A percentile compares a stretch with the other conserved stretches of the same genome.
Conservation (phyloP, 2,113 vertebrate genomes). For the Phaetusa simplex region DNA sequence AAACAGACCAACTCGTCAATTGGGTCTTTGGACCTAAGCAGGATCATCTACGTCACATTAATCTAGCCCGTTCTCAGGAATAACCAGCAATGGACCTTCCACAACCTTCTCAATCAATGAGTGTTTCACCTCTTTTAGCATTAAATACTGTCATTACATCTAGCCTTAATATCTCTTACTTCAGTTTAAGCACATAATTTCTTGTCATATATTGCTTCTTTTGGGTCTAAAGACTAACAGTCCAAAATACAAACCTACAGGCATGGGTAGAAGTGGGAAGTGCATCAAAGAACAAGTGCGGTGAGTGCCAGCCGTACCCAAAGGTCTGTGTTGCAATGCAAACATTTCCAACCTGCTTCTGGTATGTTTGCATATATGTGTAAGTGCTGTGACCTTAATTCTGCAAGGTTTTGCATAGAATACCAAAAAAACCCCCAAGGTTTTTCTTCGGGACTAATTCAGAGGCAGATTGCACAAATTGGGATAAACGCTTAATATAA, state of each 20-base stretch:
- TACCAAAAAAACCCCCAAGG: fast-evolving
- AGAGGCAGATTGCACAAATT: not conserved
- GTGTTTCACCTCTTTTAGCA: not conserved
- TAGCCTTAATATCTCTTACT: not conserved
- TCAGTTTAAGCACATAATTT: not conserved
- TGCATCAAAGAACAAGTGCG: fast-evolving
- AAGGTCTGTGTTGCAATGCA: not conserved
- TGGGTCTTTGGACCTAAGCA: not conserved
- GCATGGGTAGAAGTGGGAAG: not conserved
- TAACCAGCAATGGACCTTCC: not conserved
- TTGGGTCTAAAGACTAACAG: not conserved
- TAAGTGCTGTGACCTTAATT: not conserved
- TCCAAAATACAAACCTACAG: not conserved
- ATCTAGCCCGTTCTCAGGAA: not conserved
- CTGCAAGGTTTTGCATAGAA: not conserved
- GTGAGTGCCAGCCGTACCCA: not conserved
- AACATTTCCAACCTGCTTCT: not conserved
- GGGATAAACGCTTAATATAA: not conserved
- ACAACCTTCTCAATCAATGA: not conserved
- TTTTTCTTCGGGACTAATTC: not conserved
- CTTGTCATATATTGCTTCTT: not conserved
- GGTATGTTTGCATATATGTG: too few relatives aligned
- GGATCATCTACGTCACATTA: not conserved
- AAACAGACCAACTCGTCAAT: not conserved
- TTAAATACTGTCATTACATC: not conserved